A percentile compares a stretch with the other conserved stretches of the same genome.
phyloP scores from a whole-genome alignment of 2,113 vertebrate genomes.

The Tetraodon nigroviridis region DNA sequence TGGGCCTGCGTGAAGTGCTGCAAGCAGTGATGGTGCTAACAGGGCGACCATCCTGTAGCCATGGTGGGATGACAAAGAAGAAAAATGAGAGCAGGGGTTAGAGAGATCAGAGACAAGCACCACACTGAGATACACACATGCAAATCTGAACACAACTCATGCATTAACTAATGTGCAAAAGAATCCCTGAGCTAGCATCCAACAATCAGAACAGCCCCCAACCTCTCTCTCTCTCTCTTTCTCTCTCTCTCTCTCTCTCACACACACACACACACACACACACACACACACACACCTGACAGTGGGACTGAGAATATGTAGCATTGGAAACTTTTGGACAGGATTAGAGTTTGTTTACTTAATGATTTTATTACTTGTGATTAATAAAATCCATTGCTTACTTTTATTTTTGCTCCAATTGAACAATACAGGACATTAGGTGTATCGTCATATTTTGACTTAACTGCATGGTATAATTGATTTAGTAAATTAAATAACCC shows the following conservation, averaged over 20 bases:
- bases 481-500: no score
- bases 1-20: conserved; percentile 13
- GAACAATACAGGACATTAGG: no score
- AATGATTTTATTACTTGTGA: no score
- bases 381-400: no score
- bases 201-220: conserved; percentile 32
- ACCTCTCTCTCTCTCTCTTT: conserved; percentile 8
- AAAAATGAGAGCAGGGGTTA: conserved; percentile 15
- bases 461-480: no score
- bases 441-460: no score
- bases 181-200: conserved; percentile 68
- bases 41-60: conserved; percentile 43
- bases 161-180: conserved; percentile 65
- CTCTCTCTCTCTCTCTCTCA: not conserved
- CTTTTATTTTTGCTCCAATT: no score
- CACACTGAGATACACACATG: conserved; percentile 7
- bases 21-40: conserved; percentile 37
- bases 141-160: conserved; percentile 27
- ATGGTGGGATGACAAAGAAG: conserved; percentile 41
- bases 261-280: conserved; percentile 1
- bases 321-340: no score
- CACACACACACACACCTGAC: not conserved
- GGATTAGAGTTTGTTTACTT: no score
- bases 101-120: conserved; percentile 6
- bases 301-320: no score